Evolutionary conservation across 2,888 invertebrate genomes (phyloP).

Genomic region (Diadromus collaris): DNA sequence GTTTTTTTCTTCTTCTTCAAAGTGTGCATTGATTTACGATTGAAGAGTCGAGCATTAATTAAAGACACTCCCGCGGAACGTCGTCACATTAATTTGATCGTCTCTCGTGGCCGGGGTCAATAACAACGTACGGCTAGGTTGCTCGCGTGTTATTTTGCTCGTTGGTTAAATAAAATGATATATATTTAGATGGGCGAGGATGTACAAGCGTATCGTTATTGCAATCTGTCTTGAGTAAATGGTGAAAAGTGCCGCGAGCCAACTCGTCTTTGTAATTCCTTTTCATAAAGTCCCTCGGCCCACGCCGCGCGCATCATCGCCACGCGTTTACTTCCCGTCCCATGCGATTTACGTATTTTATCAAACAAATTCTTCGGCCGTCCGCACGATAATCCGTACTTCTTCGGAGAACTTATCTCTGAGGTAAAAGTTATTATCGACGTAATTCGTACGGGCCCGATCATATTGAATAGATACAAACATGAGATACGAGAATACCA

Average conservation of each 20-base stretch:
- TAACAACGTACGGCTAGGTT: conserved; percentile 4
- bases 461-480: conserved; percentile 65
- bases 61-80: conserved; percentile 22
- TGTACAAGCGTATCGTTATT: conserved; percentile 24
- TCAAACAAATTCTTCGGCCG: conserved; percentile 43
- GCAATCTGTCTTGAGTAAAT: conserved; percentile 50
- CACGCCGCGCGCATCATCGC: conserved; percentile 40
- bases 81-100: conserved; percentile 45
- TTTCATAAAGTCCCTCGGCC: conserved; percentile 51
- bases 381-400: conserved; percentile 55
- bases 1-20: not conserved
- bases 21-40: conserved; percentile 21
- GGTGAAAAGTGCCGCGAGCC: conserved; percentile 51
- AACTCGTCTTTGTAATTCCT: conserved; percentile 46
- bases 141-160: conserved; percentile 17
- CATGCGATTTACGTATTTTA: conserved; percentile 45
- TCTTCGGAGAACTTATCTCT: conserved; percentile 42
- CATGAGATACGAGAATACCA: conserved; percentile 58
- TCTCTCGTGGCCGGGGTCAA: not conserved
- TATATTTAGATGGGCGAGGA: conserved; percentile 45
- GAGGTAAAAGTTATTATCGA: conserved; percentile 62
- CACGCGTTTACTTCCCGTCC: conserved; percentile 22
- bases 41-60: conserved; percentile 33
- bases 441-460: conserved; percentile 61
- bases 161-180: conserved; percentile 45